Evolutionary conservation across 2,797 vertebrate genomes (phyloP).

Genomic region (Spinibarbus caldwelli): DNA sequence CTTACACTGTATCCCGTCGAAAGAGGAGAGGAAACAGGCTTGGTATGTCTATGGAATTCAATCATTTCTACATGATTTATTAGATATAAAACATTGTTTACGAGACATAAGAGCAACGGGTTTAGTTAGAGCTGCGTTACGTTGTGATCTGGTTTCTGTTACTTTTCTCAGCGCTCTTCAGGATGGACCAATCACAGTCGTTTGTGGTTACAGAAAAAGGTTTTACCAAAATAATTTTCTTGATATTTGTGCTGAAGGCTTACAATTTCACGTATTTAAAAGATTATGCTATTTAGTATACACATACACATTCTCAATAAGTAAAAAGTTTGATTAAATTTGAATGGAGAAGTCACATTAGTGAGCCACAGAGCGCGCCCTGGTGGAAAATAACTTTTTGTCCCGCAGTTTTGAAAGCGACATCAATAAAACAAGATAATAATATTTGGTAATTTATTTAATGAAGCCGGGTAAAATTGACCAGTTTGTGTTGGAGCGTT

Average conservation of each 20-base stretch:
- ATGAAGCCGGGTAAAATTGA: neutral
- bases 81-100: neutral
- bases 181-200: neutral
- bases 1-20: slow-evolving; percentile 26
- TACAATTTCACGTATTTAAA: neutral
- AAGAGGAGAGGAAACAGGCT: slow-evolving; percentile 22
- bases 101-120: too few relatives aligned
- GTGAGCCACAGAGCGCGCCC: slow-evolving; percentile 7
- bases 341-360: neutral
- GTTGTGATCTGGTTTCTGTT: neutral
- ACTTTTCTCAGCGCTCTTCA: neutral
- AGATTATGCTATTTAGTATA: neutral
- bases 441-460: neutral
- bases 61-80: neutral
- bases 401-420: neutral
- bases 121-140: neutral
- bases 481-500: neutral
- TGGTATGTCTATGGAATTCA: slow-evolving; percentile 8
- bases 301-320: too few relatives aligned
- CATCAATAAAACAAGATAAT: neutral
- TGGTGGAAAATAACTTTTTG: neutral
- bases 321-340: neutral
- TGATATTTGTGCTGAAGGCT: neutral
- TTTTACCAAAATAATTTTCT: neutral
- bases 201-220: neutral